These are phyloP conservation scores for Turdus rufiventris DNA, from an alignment of 2,113 vertebrate genomes.

Conservation along the genomic window DNA sequence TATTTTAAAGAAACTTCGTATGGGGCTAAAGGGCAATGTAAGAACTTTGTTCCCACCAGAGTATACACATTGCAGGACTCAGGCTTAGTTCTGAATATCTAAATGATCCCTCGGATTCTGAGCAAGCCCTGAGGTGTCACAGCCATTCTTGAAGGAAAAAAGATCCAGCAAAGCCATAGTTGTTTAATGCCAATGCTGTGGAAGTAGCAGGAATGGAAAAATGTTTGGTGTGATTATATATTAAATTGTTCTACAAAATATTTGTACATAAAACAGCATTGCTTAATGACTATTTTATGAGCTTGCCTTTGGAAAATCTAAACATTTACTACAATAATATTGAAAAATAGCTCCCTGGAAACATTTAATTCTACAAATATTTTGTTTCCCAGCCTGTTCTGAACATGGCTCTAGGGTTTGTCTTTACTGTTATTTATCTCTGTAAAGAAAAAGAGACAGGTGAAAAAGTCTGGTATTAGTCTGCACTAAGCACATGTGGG, in stretches of 20 bases:
- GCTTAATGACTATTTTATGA: slow-evolving; percentile 19
- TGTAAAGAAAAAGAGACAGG: background rate
- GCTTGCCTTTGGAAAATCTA: slow-evolving; percentile 24
- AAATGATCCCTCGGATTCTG: background rate
- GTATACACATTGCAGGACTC: background rate
- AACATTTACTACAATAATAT: slow-evolving; percentile 11
- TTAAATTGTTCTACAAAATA: slow-evolving; percentile 8
- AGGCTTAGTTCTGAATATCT: background rate
- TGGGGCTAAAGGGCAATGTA: background rate
- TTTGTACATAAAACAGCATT: slow-evolving; percentile 19
- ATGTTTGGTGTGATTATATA: background rate
- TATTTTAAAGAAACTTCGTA: background rate
- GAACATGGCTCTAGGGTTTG: background rate
- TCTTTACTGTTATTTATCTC: background rate
- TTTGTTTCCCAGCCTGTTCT: slow-evolving; percentile 6
- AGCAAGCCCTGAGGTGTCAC: background rate
- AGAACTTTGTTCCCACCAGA: background rate
- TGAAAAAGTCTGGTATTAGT: background rate
- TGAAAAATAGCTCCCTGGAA: slow-evolving; percentile 42
- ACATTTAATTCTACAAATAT: slow-evolving; percentile 5
- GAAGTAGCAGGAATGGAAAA: background rate
- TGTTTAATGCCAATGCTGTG: background rate
- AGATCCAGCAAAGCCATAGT: background rate
- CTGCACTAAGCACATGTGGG: background rate
- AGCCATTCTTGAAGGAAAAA: background rate